Percentiles rank a stretch among this genome's conserved stretches.
These are phyloP conservation scores for Helicoverpa armigera DNA, from an alignment of 1,140 invertebrate genomes.

Conservation along the genomic window DNA sequence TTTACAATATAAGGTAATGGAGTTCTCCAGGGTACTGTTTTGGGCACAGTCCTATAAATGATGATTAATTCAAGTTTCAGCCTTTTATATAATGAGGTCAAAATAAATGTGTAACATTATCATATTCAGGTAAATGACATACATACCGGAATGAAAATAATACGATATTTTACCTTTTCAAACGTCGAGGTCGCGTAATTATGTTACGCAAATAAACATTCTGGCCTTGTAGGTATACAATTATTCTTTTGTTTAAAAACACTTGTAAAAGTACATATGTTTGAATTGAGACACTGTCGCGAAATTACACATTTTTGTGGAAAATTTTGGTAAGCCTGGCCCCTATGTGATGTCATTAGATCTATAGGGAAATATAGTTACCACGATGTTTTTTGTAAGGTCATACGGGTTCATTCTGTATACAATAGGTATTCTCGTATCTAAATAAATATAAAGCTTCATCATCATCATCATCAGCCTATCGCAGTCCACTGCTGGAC, in stretches of 20 bases:
- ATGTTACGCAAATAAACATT: not conserved
- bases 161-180: not conserved
- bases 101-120: no score
- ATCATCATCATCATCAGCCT: no score
- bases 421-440: no score
- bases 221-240: not conserved
- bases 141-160: no score
- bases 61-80: not conserved
- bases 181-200: not conserved
- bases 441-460: no score
- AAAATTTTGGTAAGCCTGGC: not conserved
- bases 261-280: not conserved
- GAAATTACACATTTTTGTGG: not conserved
- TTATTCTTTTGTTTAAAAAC: slow-evolving; percentile 21
- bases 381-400: not conserved
- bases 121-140: no score
- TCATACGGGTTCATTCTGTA: not conserved
- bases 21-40: slow-evolving; percentile 9
- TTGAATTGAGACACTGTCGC: not conserved
- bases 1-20: not conserved
- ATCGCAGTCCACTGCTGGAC: no score
- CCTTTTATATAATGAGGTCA: not conserved
- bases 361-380: not conserved
- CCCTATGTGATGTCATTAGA: not conserved
- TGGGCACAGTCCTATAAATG: not conserved